Conservation (phyloP, 2,797 vertebrate species). For the Acestrorhynchus altus region DNA sequence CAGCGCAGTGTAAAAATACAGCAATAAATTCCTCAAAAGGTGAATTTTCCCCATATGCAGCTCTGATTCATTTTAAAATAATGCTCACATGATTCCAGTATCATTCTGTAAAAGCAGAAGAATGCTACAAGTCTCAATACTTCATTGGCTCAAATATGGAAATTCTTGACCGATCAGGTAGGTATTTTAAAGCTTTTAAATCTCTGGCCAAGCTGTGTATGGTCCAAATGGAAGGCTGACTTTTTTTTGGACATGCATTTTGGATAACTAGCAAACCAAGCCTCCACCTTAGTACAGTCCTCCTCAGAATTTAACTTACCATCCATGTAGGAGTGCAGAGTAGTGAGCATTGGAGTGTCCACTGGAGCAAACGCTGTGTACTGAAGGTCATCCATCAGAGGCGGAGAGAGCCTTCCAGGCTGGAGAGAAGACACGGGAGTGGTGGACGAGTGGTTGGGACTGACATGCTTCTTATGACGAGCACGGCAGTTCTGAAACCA, state of each 20-base stretch:
- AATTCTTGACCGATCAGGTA: too few species aligned
- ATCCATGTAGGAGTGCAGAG: constrained; percentile 87
- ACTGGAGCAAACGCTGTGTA: constrained; percentile 88
- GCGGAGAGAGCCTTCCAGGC: constrained; percentile 84
- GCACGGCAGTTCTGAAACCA: constrained; percentile 99
- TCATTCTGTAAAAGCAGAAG: too few species aligned
- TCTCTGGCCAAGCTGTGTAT: too few species aligned
- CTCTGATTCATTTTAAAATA: too few species aligned
- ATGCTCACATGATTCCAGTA: too few species aligned
- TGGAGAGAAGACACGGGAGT: constrained; percentile 83
- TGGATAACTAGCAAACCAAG: background rate
- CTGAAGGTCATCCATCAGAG: constrained; percentile 88
- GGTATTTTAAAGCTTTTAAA: too few species aligned
- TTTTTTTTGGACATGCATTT: background rate
- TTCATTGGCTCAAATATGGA: too few species aligned
- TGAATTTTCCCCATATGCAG: too few species aligned
- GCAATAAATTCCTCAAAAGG: too few species aligned
- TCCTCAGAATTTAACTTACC: constrained; percentile 69
- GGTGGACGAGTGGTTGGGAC: constrained; percentile 78
- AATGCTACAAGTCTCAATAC: too few species aligned
- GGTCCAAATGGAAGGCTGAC: too few species aligned
- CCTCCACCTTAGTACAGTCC: background rate
- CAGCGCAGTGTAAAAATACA: too few species aligned
- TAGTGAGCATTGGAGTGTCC: constrained; percentile 86
- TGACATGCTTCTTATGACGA: constrained; percentile 95